A percentile compares a stretch with the other conserved stretches of the same genome.
Conservation (phyloP, 2,113 vertebrate genomes). For the Rana temporaria region DNA sequence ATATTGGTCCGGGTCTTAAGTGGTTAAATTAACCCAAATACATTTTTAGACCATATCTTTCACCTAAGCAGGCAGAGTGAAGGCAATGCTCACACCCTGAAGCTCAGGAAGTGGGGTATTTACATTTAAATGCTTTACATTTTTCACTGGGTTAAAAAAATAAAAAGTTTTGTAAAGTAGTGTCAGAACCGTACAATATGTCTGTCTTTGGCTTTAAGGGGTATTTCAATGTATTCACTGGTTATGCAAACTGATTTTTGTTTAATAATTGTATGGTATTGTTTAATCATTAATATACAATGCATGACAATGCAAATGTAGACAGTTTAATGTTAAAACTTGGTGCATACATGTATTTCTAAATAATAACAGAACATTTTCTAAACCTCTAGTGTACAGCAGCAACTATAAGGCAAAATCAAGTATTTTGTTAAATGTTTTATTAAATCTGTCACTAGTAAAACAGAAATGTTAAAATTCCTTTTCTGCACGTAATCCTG, state of each 20-base stretch:
- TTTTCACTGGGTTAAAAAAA: constrained; percentile 62
- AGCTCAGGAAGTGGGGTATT: constrained; percentile 73
- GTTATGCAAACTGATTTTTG: neutral
- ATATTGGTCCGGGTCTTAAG: too few relatives aligned
- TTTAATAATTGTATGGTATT: too few relatives aligned
- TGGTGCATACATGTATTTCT: neutral
- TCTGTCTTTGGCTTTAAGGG: constrained; percentile 15
- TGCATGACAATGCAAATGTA: too few relatives aligned
- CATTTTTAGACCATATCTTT: constrained; percentile 69
- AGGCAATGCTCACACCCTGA: constrained; percentile 63
- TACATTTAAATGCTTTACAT: constrained; percentile 70
- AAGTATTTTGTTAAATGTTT: too few relatives aligned
- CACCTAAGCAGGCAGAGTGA: constrained; percentile 65
- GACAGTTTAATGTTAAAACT: neutral
- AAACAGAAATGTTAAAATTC: too few relatives aligned
- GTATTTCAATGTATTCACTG: neutral
- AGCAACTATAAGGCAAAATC: too few relatives aligned
- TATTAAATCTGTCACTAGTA: too few relatives aligned
- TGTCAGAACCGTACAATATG: constrained; percentile 52
- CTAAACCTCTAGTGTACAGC: too few relatives aligned
- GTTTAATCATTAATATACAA: too few relatives aligned
- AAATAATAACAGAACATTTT: too few relatives aligned
- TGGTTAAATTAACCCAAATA: constrained; percentile 73
- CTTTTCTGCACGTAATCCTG: too few relatives aligned
- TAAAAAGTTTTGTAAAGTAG: constrained; percentile 55